phyloP scores from a whole-genome alignment of 2,888 invertebrate species.

The Griposia aprilina region DNA sequence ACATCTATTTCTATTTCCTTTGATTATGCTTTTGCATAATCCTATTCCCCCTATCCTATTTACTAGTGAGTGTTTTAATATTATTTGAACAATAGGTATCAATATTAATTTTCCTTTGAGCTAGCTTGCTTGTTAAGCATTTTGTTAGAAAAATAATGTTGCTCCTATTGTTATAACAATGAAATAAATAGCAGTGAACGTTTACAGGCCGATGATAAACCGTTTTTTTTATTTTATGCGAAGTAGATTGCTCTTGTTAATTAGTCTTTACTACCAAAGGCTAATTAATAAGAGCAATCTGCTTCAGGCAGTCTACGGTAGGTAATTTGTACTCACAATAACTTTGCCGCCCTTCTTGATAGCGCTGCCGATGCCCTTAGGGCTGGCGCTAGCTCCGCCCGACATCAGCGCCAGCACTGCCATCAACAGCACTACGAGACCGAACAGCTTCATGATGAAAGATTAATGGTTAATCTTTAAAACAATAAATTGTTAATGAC shows the following conservation, averaged over 20 bases:
- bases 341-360: constrained; percentile 69
- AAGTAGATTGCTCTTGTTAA: neutral
- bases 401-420: constrained; percentile 47
- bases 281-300: no score
- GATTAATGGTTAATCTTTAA: neutral
- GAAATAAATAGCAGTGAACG: neutral
- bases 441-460: constrained; percentile 50
- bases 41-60: no score
- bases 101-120: neutral
- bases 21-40: no score
- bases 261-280: no score
- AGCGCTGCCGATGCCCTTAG: constrained; percentile 47
- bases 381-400: constrained; percentile 40
- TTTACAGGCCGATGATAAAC: neutral
- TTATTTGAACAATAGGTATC: no score
- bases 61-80: no score
- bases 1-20: no score
- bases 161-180: neutral
- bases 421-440: constrained; percentile 42
- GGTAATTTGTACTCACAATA: constrained; percentile 44
- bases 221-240: neutral
- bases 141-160: neutral
- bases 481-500: neutral
- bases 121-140: no score
- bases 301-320: neutral